Conservation (phyloP, 2,113 vertebrate genomes). For the Orthonyx spaldingii region DNA sequence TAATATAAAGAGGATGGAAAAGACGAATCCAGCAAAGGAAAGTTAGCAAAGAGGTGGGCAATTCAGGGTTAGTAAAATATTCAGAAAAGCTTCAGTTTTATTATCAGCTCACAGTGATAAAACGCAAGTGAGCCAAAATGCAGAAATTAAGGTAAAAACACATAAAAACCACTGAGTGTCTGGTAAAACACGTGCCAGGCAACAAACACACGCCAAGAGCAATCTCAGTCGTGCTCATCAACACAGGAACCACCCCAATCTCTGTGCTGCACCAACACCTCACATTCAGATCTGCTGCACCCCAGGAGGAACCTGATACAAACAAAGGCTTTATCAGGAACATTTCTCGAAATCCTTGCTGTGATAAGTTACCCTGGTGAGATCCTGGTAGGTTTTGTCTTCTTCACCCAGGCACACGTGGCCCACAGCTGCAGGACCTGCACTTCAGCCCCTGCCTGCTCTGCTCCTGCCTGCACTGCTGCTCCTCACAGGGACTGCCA, state of each 20-base stretch:
- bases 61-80: background rate
- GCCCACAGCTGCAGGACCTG: background rate
- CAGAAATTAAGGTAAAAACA: background rate
- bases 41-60: background rate
- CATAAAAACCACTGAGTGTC: background rate
- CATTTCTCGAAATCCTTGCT: background rate
- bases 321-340: background rate
- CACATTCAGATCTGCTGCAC: background rate
- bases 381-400: background rate
- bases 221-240: background rate
- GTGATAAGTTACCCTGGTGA: background rate
- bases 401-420: fast-evolving
- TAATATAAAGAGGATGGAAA: background rate
- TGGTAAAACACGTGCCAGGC: background rate
- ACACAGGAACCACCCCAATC: background rate
- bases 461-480: background rate
- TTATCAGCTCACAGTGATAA: background rate
- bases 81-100: background rate
- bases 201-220: background rate
- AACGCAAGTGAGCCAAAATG: background rate
- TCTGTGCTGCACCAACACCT: background rate
- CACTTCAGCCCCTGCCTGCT: background rate
- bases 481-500: background rate
- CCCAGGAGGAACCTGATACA: background rate
- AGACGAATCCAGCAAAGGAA: background rate